phyloP scores from a whole-genome alignment of 2,888 invertebrate species.

The Augochlorella aurata region DNA sequence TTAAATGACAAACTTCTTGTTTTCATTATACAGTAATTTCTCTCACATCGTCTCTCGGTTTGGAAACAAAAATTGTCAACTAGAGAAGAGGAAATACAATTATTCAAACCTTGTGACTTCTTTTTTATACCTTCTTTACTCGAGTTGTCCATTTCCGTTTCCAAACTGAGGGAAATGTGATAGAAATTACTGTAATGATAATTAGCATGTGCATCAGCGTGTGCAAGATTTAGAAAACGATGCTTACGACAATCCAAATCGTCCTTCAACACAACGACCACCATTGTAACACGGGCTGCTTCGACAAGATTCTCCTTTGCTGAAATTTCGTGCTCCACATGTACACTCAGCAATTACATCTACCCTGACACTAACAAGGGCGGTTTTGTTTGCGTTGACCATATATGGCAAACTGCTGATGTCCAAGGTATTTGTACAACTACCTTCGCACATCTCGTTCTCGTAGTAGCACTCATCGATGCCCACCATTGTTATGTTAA shows the following conservation, averaged over 20 bases:
- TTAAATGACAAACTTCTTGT: too few relatives aligned
- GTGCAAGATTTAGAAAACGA: background rate
- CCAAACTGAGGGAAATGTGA: too few relatives aligned
- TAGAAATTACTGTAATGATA: too few relatives aligned
- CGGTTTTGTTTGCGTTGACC: slow-evolving; percentile 98
- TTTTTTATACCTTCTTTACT: too few relatives aligned
- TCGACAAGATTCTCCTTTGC: slow-evolving; percentile 93
- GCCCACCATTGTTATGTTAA: slow-evolving; percentile 98
- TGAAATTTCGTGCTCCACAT: slow-evolving; percentile 96
- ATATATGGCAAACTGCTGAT: slow-evolving; percentile 95
- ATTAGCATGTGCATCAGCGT: background rate
- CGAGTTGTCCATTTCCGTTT: too few relatives aligned
- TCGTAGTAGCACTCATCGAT: slow-evolving; percentile 98
- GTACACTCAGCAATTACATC: slow-evolving; percentile 96
- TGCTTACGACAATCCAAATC: slow-evolving; percentile 88
- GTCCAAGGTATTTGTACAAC: slow-evolving; percentile 96
- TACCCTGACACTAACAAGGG: slow-evolving; percentile 97
- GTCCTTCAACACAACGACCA: slow-evolving; percentile 95
- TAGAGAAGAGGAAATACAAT: too few relatives aligned
- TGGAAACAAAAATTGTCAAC: too few relatives aligned
- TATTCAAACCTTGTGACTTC: too few relatives aligned
- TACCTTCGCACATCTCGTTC: slow-evolving; percentile 97
- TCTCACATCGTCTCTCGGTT: too few relatives aligned
- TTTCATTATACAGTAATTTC: too few relatives aligned
- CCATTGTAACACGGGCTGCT: slow-evolving; percentile 97